A percentile compares a stretch with the other conserved stretches of the same genome.
These are phyloP conservation scores for Ips nitidus DNA, from an alignment of 1,140 invertebrate species.

Conservation along the genomic window DNA sequence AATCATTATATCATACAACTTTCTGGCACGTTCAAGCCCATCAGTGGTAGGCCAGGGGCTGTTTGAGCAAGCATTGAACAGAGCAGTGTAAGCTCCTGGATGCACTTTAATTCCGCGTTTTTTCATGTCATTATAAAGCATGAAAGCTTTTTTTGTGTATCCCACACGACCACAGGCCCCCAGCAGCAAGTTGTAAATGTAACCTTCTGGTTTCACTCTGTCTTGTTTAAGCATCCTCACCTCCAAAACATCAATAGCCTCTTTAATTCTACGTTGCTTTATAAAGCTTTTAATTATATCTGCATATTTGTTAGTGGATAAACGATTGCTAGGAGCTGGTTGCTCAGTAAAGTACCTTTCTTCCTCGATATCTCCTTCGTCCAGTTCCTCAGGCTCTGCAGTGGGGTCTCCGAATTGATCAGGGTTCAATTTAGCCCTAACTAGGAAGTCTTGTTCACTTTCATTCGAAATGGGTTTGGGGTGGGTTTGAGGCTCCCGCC, in stretches of 20 bases:
- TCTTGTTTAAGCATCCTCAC: constrained; percentile 73
- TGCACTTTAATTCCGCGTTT: constrained; percentile 67
- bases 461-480: constrained; percentile 1
- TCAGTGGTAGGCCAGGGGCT: constrained; percentile 64
- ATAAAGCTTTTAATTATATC: constrained; percentile 69
- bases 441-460: constrained; percentile 42
- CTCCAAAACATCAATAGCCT: constrained; percentile 77
- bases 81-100: constrained; percentile 73
- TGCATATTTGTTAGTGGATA: constrained; percentile 64
- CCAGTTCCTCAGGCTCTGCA: constrained; percentile 42
- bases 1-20: constrained; percentile 67
- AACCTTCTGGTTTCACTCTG: constrained; percentile 72
- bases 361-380: constrained; percentile 59
- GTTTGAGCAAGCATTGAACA: constrained; percentile 88
- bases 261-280: constrained; percentile 62
- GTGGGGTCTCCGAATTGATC: constrained; percentile 56
- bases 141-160: constrained; percentile 81
- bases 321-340: constrained; percentile 53
- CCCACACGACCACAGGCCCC: constrained; percentile 76
- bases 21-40: constrained; percentile 64
- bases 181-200: constrained; percentile 81
- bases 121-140: constrained; percentile 81
- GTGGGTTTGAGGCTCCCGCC: background rate
- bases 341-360: constrained; percentile 56
- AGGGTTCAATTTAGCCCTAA: constrained; percentile 53